A percentile compares a stretch with the other conserved stretches of the same genome.
Conservation (phyloP, 2,797 vertebrate genomes). For the Carcharodon carcharias region DNA sequence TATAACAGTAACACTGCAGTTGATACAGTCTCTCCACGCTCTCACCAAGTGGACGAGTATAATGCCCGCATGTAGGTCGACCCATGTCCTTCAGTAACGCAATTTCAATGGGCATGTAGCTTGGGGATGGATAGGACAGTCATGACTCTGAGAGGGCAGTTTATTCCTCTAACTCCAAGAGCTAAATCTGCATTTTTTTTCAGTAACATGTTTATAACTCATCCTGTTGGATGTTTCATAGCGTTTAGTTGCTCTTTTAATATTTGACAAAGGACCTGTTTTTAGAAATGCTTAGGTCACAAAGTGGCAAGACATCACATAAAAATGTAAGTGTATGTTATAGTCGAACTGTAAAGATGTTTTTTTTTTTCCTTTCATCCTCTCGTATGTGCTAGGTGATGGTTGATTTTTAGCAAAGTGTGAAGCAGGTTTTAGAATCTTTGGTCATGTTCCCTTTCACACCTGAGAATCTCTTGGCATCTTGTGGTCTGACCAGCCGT, state of each 20-base stretch:
- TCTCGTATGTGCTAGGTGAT: neutral
- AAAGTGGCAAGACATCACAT: conserved; percentile 16
- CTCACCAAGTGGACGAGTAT: neutral
- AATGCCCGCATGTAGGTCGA: neutral
- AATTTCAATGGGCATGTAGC: neutral
- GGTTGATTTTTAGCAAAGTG: neutral
- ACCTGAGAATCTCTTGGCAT: neutral
- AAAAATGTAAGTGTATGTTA: conserved; percentile 17
- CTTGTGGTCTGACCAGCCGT: neutral
- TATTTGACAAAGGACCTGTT: neutral
- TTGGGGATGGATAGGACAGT: neutral
- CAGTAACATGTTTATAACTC: neutral
- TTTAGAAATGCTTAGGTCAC: conserved; percentile 30
- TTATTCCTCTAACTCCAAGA: neutral
- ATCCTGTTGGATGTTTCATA: neutral
- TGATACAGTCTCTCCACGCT: neutral
- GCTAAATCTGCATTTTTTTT: neutral
- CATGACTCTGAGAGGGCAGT: neutral
- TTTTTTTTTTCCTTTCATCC: neutral
- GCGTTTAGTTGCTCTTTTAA: conserved; percentile 19
- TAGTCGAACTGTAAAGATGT: conserved; percentile 24
- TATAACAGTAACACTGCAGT: neutral
- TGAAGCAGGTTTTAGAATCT: neutral
- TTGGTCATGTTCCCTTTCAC: neutral
- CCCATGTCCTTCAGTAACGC: neutral